Conservation (phyloP, 1,140 invertebrate genomes). For the Calosoma granatense region DNA sequence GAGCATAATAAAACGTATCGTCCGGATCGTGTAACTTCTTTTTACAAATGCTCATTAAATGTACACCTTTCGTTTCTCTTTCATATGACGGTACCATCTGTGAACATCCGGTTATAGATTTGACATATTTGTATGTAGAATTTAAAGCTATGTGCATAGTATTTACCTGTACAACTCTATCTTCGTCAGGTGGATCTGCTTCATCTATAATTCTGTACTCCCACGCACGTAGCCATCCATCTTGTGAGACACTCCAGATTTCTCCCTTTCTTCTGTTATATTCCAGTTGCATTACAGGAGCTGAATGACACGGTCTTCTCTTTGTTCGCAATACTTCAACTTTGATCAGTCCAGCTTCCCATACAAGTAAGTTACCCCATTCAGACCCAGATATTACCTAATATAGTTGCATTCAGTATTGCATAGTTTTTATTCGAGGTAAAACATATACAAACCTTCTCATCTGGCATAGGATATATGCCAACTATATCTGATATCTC, state of each 20-base stretch:
- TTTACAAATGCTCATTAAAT: slow-evolving; percentile 46
- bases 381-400: slow-evolving; percentile 71
- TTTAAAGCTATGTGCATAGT: neutral
- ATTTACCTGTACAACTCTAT: slow-evolving; percentile 48
- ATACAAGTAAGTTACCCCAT: slow-evolving; percentile 83
- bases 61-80: slow-evolving; percentile 42
- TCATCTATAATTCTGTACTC: slow-evolving; percentile 78
- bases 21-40: slow-evolving; percentile 34
- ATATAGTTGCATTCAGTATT: neutral
- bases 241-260: slow-evolving; percentile 55
- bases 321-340: slow-evolving; percentile 61
- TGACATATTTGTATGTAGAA: neutral
- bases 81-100: slow-evolving; percentile 77
- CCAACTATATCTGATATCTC: slow-evolving; percentile 81
- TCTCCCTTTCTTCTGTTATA: slow-evolving; percentile 44
- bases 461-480: slow-evolving; percentile 73
- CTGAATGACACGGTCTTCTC: slow-evolving; percentile 60
- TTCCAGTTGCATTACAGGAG: slow-evolving; percentile 62
- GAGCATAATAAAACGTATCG: slow-evolving; percentile 46
- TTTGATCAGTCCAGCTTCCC: slow-evolving; percentile 80
- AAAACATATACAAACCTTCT: slow-evolving; percentile 51
- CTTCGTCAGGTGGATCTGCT: slow-evolving; percentile 65
- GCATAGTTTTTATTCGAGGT: neutral
- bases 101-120: neutral
- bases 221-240: slow-evolving; percentile 83